Evolutionary conservation across 2,888 invertebrate species (phyloP), one percentile per base, ranked within the genome.

Genomic region (Mythimna vitellina): DNA sequence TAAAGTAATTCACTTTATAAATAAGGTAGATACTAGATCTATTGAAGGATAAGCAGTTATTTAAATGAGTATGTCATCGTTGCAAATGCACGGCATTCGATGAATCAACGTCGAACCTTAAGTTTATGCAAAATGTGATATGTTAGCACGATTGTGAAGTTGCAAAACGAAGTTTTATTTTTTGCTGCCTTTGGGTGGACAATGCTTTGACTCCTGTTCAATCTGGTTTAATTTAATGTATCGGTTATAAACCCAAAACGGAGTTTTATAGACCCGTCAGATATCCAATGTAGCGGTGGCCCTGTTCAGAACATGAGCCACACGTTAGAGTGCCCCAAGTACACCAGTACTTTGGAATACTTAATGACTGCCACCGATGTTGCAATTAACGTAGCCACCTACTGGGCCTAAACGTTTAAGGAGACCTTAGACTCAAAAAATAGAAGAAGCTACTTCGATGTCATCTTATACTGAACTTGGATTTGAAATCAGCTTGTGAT

Each of bases 61-160:
- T 84, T 75, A 81, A 84, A 84, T 70, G 25, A 73, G 53, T 57
- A 65, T 61, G 62, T 65, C 73, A 76, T 70, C 69, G 70, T 35
- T 8, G 66, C 22, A 46, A 73, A 70, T 60, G 62, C 46, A 60
- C 8, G 57, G 75, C 7, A 78, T 78, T 73, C 64, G 38, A 57
- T 69, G 70, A 53, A 84, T 73, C 66, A 54, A 67, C 42, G 42
- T 61, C 20, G 49, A 29, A 71, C 77, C 69, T 58, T 57, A 58
- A 46, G 10, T 66, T 63, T 56, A 81, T 74, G 70, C 63, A 66
- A 84, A 81, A 57, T 35, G 29, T 58, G 42, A 53, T 61, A 65
- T 42, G 17, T 65, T 51, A 63, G 69, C 49, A 46, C 9, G 20
- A 12, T 32, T 56, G 49, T 54, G 61, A 17, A 65, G 38, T 80